These are phyloP conservation scores for Leptatherina wallacei DNA, from an alignment of 2,797 vertebrate species.

Conservation along the genomic window DNA sequence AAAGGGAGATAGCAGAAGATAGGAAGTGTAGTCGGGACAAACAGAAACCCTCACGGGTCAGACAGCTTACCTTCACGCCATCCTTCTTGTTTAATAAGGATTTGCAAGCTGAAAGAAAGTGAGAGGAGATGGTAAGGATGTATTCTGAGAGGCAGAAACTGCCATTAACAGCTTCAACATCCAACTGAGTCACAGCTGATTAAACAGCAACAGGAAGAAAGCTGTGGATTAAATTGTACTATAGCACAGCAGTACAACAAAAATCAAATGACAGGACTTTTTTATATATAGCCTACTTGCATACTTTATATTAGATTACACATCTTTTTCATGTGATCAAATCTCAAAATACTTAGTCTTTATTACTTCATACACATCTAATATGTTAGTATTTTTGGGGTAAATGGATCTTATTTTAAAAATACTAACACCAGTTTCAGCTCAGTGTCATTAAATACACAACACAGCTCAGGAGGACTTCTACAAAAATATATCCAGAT, in stretches of 20 bases:
- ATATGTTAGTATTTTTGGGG: background rate
- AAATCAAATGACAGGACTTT: too few relatives aligned
- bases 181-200: background rate
- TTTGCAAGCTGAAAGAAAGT: constrained; percentile 92
- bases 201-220: background rate
- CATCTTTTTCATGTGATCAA: background rate
- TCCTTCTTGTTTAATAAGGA: constrained; percentile 98
- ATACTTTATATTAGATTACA: too few relatives aligned
- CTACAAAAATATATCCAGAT: background rate
- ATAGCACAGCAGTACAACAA: background rate
- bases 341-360: background rate
- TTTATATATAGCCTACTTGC: background rate
- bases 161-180: background rate
- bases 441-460: background rate
- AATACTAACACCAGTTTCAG: background rate
- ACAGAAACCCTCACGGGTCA: constrained; percentile 12
- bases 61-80: constrained; percentile 94
- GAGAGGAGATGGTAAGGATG: constrained; percentile 29
- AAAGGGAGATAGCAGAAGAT: constrained; percentile 19
- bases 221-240: background rate
- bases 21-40: constrained; percentile 24
- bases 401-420: background rate
- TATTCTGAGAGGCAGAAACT: background rate
- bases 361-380: background rate
- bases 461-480: background rate